Evolutionary conservation across 2,888 invertebrate species (phyloP).

Genomic region (Eretmocerus hayati): DNA sequence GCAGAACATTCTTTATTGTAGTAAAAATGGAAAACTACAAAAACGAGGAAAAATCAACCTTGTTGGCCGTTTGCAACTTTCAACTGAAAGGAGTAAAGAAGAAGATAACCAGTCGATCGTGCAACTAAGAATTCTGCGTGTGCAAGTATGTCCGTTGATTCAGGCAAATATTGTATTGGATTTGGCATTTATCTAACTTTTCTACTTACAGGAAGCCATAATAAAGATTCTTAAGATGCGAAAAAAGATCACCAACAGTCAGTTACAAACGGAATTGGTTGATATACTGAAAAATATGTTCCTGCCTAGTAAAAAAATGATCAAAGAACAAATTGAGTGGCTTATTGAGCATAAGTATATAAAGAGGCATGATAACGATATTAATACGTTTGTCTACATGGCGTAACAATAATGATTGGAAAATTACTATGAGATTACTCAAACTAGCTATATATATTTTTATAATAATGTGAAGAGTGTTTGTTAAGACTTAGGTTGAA

Average conservation of each 20-base stretch:
- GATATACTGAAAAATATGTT: constrained; percentile 99
- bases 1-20: constrained; percentile 30
- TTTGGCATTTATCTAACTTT: constrained; percentile 1
- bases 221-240: constrained; percentile 99
- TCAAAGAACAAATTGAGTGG: constrained; percentile 99
- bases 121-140: constrained; percentile 86
- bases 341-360: constrained; percentile 98
- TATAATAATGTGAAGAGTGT: constrained; percentile 23
- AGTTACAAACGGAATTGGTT: constrained; percentile 92
- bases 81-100: constrained; percentile 89
- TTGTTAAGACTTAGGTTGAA: constrained; percentile 6
- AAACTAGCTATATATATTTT: constrained; percentile 40
- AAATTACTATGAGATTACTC: constrained; percentile 24
- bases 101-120: constrained; percentile 99
- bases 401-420: constrained; percentile 68
- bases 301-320: constrained; percentile 97
- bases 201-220: constrained; percentile 77
- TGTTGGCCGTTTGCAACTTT: constrained; percentile 89
- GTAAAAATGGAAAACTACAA: constrained; percentile 93
- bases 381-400: constrained; percentile 97
- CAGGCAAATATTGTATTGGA: background rate
- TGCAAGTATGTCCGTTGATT: constrained; percentile 49
- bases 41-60: constrained; percentile 93
- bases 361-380: constrained; percentile 92
- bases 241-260: constrained; percentile 87